Evolutionary conservation across 2,113 vertebrate species (phyloP), one percentile per base, ranked within the genome.

Genomic region (Anolis carolinensis): DNA sequence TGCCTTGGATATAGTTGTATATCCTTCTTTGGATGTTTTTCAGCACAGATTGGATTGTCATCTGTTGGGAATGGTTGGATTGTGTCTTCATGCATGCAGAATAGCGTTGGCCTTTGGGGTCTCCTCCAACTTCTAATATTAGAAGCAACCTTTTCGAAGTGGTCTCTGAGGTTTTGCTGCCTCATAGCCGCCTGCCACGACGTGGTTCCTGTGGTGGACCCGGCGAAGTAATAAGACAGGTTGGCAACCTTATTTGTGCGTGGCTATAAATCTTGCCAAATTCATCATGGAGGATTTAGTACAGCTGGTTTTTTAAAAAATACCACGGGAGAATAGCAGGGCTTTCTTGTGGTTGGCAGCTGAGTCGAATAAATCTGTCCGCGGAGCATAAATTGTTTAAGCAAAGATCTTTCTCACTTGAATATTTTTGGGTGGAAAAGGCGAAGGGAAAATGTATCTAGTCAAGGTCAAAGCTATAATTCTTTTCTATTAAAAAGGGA

Each of bases 391-490:
- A 92, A 91, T 71, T 94, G 87, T 91, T 96, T 94, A 95, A 95
- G 92, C 87, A 95, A 92, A 91, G 93, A 92, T 80, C 84, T 91
- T 55, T 91, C 91, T 91, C 73, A 23, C 87, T 89, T 88, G 94
- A 94, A 93, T 93, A 93, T 94, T 94, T 44, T 95, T 92, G 87
- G 85, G 90, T 93, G 91, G 93, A 94, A 94, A 95, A 93, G 83
- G 78, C 83, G 90, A 44, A 55, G 87, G 75, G 34, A 62, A 34
- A n/a, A 83, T 85, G 90, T 89, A 78, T 88, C 86, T 75, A 86
- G 94, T 96, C 94, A 95, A 96, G 95, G 95, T 96, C 95, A 93
- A 84, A 86, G 89, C 91, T 86, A 52, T 87, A 95, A 90, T 65
- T 84, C 70, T 85, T 6, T 68, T 52, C 88, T 32, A 1, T 59